A percentile compares a stretch with the other conserved stretches of the same genome.
These are phyloP conservation scores for Heliconius sara DNA, from an alignment of 2,888 invertebrate genomes.

Conservation along the genomic window DNA sequence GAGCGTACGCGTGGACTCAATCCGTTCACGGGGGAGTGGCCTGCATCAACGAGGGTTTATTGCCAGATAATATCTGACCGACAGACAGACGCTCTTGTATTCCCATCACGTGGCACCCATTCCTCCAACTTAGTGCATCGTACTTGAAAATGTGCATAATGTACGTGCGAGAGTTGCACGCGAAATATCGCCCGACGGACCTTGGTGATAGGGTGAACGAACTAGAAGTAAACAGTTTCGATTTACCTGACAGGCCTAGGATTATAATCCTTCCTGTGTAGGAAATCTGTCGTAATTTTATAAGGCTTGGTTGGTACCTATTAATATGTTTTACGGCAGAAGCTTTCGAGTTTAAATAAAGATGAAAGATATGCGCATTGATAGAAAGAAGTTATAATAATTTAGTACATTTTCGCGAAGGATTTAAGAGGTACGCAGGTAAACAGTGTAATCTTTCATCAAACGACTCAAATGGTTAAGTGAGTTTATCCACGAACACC, in stretches of 20 bases:
- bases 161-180: slow-evolving; percentile 68
- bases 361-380: slow-evolving; percentile 67
- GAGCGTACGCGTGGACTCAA: slow-evolving; percentile 64
- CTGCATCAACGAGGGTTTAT: slow-evolving; percentile 62
- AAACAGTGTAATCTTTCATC: slow-evolving; percentile 77
- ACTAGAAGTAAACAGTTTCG: slow-evolving; percentile 64
- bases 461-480: slow-evolving; percentile 72
- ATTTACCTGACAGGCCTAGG: slow-evolving; percentile 24
- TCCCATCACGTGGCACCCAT: slow-evolving; percentile 77
- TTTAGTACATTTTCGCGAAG: slow-evolving; percentile 55
- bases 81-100: slow-evolving; percentile 67
- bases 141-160: slow-evolving; percentile 70
- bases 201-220: slow-evolving; percentile 76
- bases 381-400: slow-evolving; percentile 64
- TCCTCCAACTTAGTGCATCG: slow-evolving; percentile 78
- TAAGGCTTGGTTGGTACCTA: slow-evolving; percentile 11
- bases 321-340: slow-evolving; percentile 19
- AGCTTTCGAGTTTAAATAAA: slow-evolving; percentile 49
- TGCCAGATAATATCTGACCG: slow-evolving; percentile 70
- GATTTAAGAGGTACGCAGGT: slow-evolving; percentile 61
- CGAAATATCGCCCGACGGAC: slow-evolving; percentile 68
- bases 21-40: slow-evolving; percentile 70
- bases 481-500: slow-evolving; percentile 63
- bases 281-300: slow-evolving; percentile 10
- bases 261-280: background rate